phyloP scores from a whole-genome alignment of 2,113 vertebrate species.

The Epinephelus cyanopodus region DNA sequence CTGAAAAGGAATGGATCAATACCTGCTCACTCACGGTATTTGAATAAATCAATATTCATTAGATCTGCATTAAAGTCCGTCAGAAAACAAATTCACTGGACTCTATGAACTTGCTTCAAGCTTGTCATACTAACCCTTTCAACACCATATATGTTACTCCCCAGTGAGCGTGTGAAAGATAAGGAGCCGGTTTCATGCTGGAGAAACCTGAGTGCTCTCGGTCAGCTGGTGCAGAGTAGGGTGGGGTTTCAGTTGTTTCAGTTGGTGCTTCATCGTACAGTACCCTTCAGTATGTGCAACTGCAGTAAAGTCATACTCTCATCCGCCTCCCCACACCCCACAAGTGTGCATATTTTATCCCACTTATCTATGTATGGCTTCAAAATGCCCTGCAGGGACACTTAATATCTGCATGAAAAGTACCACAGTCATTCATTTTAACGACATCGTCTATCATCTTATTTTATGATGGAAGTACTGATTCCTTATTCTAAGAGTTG shows the following conservation, averaged over 20 bases:
- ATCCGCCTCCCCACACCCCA: neutral
- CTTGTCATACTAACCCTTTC: slow-evolving; percentile 24
- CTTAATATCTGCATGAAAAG: slow-evolving; percentile 40
- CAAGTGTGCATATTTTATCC: slow-evolving; percentile 44
- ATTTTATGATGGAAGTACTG: slow-evolving; percentile 3
- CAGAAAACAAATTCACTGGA: slow-evolving; percentile 26
- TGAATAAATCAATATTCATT: slow-evolving; percentile 75
- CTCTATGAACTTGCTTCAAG: slow-evolving; percentile 12
- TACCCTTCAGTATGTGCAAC: neutral
- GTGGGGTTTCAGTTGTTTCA: slow-evolving; percentile 35
- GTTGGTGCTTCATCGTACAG: slow-evolving; percentile 7
- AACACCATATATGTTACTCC: slow-evolving; percentile 10
- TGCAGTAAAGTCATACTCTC: neutral
- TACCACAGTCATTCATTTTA: slow-evolving; percentile 41
- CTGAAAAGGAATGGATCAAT: slow-evolving; percentile 58
- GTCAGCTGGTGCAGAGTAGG: neutral
- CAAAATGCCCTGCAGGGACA: slow-evolving; percentile 12
- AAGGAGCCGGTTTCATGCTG: neutral
- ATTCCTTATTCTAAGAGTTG: slow-evolving; percentile 11
- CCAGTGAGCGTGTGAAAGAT: slow-evolving; percentile 12
- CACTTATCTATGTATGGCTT: slow-evolving; percentile 26
- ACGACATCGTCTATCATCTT: slow-evolving; percentile 31
- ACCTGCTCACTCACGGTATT: slow-evolving; percentile 26
- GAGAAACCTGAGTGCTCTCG: slow-evolving; percentile 19
- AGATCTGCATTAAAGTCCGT: slow-evolving; percentile 45